These are phyloP conservation scores for Papilio gigon DNA, from an alignment of 2,888 invertebrate species.

Conservation along the genomic window DNA sequence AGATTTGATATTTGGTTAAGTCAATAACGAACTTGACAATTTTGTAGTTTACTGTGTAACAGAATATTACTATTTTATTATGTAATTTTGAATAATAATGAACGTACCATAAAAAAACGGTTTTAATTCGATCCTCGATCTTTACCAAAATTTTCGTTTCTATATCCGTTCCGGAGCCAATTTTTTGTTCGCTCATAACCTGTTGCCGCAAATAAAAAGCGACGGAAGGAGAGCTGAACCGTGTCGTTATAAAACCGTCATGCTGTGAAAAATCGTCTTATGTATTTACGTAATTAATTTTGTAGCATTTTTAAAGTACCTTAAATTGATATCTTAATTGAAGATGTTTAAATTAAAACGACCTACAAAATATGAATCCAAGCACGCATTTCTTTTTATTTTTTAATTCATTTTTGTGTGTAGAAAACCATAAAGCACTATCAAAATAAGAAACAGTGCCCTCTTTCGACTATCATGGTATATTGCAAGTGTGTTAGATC, in stretches of 20 bases:
- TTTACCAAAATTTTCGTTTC: slow-evolving; percentile 26
- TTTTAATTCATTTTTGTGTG: background rate
- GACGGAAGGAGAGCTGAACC: slow-evolving; percentile 12
- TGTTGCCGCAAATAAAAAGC: slow-evolving; percentile 36
- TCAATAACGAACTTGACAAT: too few species aligned
- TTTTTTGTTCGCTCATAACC: slow-evolving; percentile 34
- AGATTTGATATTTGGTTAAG: too few species aligned
- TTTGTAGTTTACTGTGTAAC: too few species aligned
- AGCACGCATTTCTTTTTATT: too few species aligned
- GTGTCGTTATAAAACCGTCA: slow-evolving; percentile 17
- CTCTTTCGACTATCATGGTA: background rate
- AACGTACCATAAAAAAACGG: slow-evolving; percentile 1
- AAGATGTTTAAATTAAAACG: background rate
- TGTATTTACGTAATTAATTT: slow-evolving; percentile 14
- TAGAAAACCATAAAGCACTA: background rate
- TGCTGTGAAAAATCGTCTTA: slow-evolving; percentile 15
- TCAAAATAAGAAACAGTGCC: background rate
- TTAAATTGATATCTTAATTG: background rate
- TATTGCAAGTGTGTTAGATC: background rate
- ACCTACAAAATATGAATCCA: too few species aligned
- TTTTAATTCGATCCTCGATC: slow-evolving; percentile 15
- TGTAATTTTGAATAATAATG: background rate
- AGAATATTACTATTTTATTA: too few species aligned
- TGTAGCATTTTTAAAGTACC: background rate
- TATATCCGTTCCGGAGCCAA: slow-evolving; percentile 30